Conservation (phyloP, 2,113 vertebrate species). For the Tringa solitaria region DNA sequence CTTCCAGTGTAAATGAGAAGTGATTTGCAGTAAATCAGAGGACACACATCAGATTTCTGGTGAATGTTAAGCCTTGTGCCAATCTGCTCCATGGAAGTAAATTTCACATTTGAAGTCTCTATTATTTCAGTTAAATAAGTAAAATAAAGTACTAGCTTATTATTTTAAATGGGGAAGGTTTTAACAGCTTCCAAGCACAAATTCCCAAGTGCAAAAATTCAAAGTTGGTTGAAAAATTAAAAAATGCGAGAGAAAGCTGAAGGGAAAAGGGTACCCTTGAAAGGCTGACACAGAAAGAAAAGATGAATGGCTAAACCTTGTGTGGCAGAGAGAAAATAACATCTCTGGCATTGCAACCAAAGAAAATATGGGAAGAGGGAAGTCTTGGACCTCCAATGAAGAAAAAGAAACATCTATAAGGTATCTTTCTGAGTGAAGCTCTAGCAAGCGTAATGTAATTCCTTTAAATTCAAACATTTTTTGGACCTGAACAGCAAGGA, state of each 20-base stretch:
- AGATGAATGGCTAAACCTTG: not conserved
- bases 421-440: not conserved
- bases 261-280: not conserved
- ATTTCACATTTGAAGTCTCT: not conserved
- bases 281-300: not conserved
- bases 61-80: not conserved
- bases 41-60: not conserved
- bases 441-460: not conserved
- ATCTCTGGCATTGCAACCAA: not conserved
- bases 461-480: not conserved
- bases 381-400: not conserved
- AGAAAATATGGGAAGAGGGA: not conserved
- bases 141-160: not conserved
- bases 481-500: not conserved
- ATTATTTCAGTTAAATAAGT: not conserved
- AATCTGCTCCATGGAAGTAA: not conserved
- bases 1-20: not conserved
- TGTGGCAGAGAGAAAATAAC: not conserved
- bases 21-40: not conserved
- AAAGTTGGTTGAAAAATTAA: conserved; percentile 16
- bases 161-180: not conserved
- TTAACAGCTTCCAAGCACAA: not conserved
- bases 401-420: not conserved
- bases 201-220: not conserved
- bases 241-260: not conserved